Percentiles rank a stretch among this genome's conserved stretches.
Conservation (phyloP, 2,797 vertebrate genomes). For the Tamandua tetradactyla region DNA sequence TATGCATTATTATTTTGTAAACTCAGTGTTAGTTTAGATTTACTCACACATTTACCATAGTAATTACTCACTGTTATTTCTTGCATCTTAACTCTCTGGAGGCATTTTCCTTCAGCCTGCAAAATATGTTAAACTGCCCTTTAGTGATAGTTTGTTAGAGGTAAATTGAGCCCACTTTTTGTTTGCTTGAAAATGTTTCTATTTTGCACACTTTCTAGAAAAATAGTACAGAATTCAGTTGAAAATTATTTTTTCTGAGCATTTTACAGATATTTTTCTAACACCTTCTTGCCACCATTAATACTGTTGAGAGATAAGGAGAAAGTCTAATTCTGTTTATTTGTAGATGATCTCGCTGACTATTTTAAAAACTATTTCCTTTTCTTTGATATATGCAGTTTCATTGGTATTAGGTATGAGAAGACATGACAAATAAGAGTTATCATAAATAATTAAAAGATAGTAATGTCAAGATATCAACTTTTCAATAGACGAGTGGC, state of each 20-base stretch:
- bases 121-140: neutral
- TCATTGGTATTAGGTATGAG: neutral
- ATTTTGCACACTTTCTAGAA: neutral
- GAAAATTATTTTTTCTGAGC: neutral
- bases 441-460: neutral
- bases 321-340: neutral
- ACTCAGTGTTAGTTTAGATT: neutral
- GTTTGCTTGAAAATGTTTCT: constrained; percentile 49
- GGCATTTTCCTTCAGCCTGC: constrained; percentile 6
- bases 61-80: neutral
- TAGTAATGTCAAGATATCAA: constrained; percentile 33
- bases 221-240: neutral
- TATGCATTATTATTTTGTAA: neutral
- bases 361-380: neutral
- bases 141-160: neutral
- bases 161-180: neutral
- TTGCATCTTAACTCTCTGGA: neutral
- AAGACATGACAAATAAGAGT: neutral
- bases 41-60: neutral
- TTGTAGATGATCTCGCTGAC: neutral
- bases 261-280: neutral
- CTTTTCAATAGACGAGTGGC: too few species aligned
- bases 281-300: neutral
- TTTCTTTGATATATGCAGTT: neutral
- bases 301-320: constrained; percentile 39